Evolutionary conservation across 2,888 invertebrate species (phyloP), one percentile per base, ranked within the genome.

Genomic region (Rhodophaea formosa): DNA sequence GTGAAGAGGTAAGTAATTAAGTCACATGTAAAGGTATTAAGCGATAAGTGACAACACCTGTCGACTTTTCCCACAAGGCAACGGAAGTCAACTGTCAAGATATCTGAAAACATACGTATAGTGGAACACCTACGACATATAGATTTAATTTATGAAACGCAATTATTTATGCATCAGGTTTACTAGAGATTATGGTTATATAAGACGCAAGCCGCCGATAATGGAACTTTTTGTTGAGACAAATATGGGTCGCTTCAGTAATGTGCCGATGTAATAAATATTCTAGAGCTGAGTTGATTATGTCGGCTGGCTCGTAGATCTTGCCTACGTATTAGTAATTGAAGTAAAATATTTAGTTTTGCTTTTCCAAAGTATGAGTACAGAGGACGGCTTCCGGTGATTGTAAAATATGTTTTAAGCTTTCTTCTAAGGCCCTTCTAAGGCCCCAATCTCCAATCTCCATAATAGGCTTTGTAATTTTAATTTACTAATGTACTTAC

Each of bases 1-100:
- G 66, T 52, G 8, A 2, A 0, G 1, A 15, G 15, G 8, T 30
- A n/a, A 62, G 65, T 60, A 77, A 74, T 79, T 80, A 80, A 74
- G 72, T 70, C 68, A 69, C 75, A 69, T 65, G 68, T 69, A 68
- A 65, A 65, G 69, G 67, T 69, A 71, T 69, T 67, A 71, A 68
- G 72, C 74, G 84, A 83, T 84, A 86, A 82, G 77, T 83, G 84
- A 81, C 77, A 82, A 72, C 89, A 90, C 89, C 89, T 89, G 89
- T 83, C 82, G 67, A 67, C 80, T 87, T 90, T 89, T 89, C 89
- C 88, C 88, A 88, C 88, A 84, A 73, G 59, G 64, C 68, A 79
- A 72, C 88, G 89, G 89, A 88, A 87, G 86, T 81, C 70, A 75
- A 75, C 74, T 79, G 84, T 84, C 84, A 71, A 71, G 77, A 70